Base-by-base conservation (phyloP, 2,113 vertebrate species). In the Glareola pratincola region DNA sequence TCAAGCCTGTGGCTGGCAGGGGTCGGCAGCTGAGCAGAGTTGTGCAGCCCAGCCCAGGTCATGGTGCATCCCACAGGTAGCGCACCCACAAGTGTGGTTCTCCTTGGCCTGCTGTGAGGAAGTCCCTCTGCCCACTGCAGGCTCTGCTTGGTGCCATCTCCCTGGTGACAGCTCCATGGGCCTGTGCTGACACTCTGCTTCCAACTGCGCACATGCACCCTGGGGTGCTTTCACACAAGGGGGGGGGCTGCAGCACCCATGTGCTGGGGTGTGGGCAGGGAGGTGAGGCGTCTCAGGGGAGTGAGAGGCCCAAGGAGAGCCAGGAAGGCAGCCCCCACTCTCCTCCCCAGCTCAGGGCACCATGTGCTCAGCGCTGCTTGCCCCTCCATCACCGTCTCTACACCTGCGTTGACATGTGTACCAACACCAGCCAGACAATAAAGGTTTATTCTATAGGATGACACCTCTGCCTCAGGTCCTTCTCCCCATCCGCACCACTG, bases 341-440 rank as follows among this genome's bases (percentile, higher is more conserved):
- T 74, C 50, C 53, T 59, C 68, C 66, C 74, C 85, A 47, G 74
- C 77, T 82, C 11, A 4, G 83, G 78, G 68, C 68, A 48, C 77
- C 26, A 3, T 0, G 24, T 85, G 83, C 76, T 84, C 93, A 59
- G 82, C 1, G 5, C 69, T 1, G 1, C 76, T 78, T 1, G 3
- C 36, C 39, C 54, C 60, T 81, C 64, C 57, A 12, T 85, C 91
- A 89, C 94, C 0, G 2, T 92, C 77, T 81, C 72, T 73, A 79
- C 87, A 94, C 86, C 66, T 0, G 8, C 8, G 23, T 57, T 92
- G 90, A 91, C 90, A 80, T 13, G 3, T 95, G 83, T 98, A 92
- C 68, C 85, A 63, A 75, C 89, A 97, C 94, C 87, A 95, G 94
- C 74, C 59, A 87, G 92, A 83, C 73, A 98, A 98, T 98, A 98